Evolutionary conservation across 2,888 invertebrate species (phyloP).

Genomic region (Thereva nobilitata): DNA sequence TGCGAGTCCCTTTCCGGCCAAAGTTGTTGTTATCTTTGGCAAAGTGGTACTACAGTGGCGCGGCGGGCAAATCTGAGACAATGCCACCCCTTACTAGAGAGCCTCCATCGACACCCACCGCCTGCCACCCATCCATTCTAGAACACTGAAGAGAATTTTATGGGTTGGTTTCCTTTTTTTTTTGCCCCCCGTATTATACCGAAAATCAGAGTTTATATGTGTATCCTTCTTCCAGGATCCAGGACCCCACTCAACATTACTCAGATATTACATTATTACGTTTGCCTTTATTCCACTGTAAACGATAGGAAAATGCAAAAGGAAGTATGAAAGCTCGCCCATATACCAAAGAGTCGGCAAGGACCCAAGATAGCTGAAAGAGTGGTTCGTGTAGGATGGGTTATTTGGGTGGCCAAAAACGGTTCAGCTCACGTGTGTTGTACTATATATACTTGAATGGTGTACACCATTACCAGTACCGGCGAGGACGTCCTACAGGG

Average conservation of each 20-base stretch:
- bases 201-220: conserved; percentile 28
- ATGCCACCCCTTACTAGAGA: too few relatives aligned
- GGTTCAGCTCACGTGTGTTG: too few relatives aligned
- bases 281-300: conserved; percentile 25
- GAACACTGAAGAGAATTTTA: not conserved
- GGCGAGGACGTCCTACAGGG: too few relatives aligned
- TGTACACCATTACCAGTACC: too few relatives aligned
- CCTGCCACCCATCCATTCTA: too few relatives aligned
- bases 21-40: conserved; percentile 17
- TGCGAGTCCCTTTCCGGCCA: conserved; percentile 17
- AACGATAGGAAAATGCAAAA: conserved; percentile 30
- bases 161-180: conserved; percentile 6
- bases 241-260: conserved; percentile 17
- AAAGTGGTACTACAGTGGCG: conserved; percentile 1
- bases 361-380: not conserved
- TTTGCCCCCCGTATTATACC: conserved; percentile 11
- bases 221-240: conserved; percentile 12
- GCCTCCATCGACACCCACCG: too few relatives aligned
- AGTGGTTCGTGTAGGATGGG: conserved; percentile 4
- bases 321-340: conserved; percentile 8
- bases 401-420: too few relatives aligned
- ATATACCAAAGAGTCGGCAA: not conserved
- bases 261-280: conserved; percentile 33
- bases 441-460: too few relatives aligned
- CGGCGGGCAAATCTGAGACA: not conserved